phyloP scores from a whole-genome alignment of 2,888 invertebrate genomes.

The Conus canariensis region DNA sequence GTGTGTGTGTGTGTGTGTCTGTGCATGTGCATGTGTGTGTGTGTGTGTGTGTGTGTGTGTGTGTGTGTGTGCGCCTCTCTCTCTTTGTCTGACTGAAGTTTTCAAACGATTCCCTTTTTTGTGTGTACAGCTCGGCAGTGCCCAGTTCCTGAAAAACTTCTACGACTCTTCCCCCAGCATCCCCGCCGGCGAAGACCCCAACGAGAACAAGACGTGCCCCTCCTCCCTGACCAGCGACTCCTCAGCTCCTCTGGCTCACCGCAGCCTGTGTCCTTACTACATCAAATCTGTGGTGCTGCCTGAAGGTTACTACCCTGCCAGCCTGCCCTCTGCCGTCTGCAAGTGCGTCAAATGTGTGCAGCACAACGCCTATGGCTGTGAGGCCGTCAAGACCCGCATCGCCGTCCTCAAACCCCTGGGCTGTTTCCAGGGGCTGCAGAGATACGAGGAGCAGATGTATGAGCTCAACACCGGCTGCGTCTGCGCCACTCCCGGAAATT shows the following conservation, averaged over 20 bases:
- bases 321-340: slow-evolving; percentile 27
- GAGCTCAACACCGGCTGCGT: no score
- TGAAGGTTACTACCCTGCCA: slow-evolving; percentile 34
- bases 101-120: no score
- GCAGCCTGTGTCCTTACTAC: slow-evolving; percentile 39
- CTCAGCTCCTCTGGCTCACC: slow-evolving; percentile 24
- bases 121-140: neutral
- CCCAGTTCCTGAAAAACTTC: neutral
- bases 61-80: no score
- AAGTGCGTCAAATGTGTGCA: slow-evolving; percentile 35
- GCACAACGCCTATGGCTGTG: slow-evolving; percentile 26
- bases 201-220: slow-evolving; percentile 40
- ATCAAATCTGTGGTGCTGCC: slow-evolving; percentile 22
- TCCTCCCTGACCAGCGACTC: neutral
- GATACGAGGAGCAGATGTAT: no score
- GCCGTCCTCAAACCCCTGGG: slow-evolving; percentile 33
- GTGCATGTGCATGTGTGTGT: no score
- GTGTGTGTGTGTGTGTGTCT: no score
- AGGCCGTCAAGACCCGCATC: neutral
- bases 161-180: neutral
- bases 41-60: no score
- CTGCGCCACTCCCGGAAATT: no score
- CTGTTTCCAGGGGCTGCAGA: no score
- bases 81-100: no score
- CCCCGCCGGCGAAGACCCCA: slow-evolving; percentile 8